Percentiles rank a stretch among this genome's conserved stretches.
Conservation (phyloP, 2,797 vertebrate species). For the Columba guinea region DNA sequence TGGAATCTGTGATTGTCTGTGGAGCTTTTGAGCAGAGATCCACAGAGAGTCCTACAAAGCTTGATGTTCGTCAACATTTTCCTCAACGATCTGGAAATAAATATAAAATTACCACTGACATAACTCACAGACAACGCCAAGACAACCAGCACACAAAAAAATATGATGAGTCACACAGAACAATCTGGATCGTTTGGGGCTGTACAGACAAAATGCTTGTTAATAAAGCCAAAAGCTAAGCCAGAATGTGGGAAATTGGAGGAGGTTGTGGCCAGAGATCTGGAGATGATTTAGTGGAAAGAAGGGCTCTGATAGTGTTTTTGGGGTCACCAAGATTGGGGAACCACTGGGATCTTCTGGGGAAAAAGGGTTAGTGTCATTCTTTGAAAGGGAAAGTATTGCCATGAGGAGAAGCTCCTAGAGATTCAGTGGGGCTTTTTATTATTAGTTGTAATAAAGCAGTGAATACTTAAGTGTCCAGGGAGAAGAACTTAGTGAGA, state of each 20-base stretch:
- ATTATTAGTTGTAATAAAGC: not conserved
- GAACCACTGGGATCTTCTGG: not conserved
- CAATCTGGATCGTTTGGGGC: not conserved
- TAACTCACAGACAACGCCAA: not conserved
- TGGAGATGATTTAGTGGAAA: not conserved
- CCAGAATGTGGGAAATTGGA: not conserved
- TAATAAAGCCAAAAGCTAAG: not conserved
- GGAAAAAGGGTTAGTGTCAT: not conserved
- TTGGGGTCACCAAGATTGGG: not conserved
- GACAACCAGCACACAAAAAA: not conserved
- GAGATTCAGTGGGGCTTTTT: not conserved
- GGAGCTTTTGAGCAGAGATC: not conserved
- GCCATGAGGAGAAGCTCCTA: not conserved
- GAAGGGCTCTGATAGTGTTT: not conserved
- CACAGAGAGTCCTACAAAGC: not conserved
- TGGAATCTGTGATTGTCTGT: not conserved
- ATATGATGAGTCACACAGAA: not conserved
- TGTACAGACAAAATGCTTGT: accelerated
- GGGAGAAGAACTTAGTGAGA: not conserved
- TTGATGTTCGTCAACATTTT: not conserved
- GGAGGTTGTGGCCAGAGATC: not conserved
- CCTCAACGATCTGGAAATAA: not conserved
- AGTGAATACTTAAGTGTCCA: not conserved
- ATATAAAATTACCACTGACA: not conserved
- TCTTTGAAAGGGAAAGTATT: not conserved